Base-by-base conservation (phyloP, 2,888 invertebrate species). In the Latheticus oryzae region DNA sequence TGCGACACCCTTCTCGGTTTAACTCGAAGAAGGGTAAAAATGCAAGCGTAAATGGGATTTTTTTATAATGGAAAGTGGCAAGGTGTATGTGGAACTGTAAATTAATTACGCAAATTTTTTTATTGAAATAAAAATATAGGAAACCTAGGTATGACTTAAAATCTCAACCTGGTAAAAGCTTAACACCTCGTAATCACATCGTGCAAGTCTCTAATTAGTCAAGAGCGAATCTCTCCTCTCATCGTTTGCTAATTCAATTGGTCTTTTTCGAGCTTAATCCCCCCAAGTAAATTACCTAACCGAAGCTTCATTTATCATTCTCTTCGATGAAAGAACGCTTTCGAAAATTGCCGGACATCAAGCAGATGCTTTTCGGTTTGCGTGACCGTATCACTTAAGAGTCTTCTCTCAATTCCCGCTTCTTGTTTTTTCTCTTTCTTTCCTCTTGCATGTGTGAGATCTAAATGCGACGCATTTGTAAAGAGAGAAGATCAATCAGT, bases 291-390 rank as follows among this genome's bases (percentile, higher is more conserved):
- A 54, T 54, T 54, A 54, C 45, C 45, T 23, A 35, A 13, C 35
- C 38, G 5, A 19, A 7, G 26, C 45, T 47, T 45, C 54, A 54
- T 54, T 33, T 43, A 54, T 54, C 54, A 54, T 54, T 54, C 47
- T 35, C 28, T 37, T 38, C 47, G 54, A 54, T 54, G 54, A 54
- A 54, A 47, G 54, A 54, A 40, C 48, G 40, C 17, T 50, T 56
- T 50, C 48, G 23, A 50, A 56, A 56, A 56, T 56, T 48, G 55
- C 48, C 54, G 54, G 54, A 54, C 54, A 54, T 54, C 54, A 47
- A 13, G 38, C 51, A 30, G 38, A 50, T 50, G 50, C 38, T 37
- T 38, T 33, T 48, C 17, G 50, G 50, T 40, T 52, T 42, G 52
- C 52, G 52, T 52, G 52, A 52, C 52, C 42, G 52, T 52, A 32